Conservation (phyloP, 1,140 invertebrate genomes). For the Orussus abietinus region DNA sequence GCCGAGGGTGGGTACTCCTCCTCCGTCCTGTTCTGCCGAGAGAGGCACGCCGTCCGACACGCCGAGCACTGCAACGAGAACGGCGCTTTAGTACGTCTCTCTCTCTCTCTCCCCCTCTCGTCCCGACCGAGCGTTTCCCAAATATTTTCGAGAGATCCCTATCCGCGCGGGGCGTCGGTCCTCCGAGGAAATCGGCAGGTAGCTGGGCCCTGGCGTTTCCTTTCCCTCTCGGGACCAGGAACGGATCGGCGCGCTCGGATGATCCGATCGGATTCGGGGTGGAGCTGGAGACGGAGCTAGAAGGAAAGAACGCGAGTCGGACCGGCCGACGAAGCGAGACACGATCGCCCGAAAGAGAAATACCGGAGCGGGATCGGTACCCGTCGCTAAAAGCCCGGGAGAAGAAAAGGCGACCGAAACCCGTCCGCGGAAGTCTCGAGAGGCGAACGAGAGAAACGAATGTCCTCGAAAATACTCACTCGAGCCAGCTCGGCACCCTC, state of each 20-base stretch:
- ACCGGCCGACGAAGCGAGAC: too few relatives aligned
- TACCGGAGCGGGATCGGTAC: too few relatives aligned
- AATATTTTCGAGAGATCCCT: constrained; percentile 22
- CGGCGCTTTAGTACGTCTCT: too few relatives aligned
- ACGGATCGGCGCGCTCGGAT: constrained; percentile 5
- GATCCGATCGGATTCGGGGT: too few relatives aligned
- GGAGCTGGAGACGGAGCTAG: too few relatives aligned
- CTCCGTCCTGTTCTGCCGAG: constrained; percentile 27
- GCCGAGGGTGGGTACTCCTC: constrained; percentile 43
- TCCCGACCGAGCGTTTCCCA: too few relatives aligned
- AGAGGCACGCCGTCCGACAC: constrained; percentile 40
- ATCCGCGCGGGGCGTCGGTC: constrained; percentile 16
- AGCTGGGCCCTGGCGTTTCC: constrained; percentile 8
- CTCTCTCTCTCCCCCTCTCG: too few relatives aligned
- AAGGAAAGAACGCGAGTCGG: too few relatives aligned
- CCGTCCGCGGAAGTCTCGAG: constrained; percentile 1
- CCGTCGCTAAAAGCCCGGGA: neutral
- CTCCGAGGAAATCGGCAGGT: constrained; percentile 35
- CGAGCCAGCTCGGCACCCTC: constrained; percentile 63
- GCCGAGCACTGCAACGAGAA: constrained; percentile 38
- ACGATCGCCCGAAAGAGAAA: too few relatives aligned
- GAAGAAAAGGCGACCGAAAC: constrained; percentile 7
- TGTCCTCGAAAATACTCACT: constrained; percentile 56
- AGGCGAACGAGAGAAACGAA: constrained; percentile 2
- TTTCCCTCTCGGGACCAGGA: too few relatives aligned